Evolutionary conservation across 2,888 invertebrate species (phyloP), one percentile per base, ranked within the genome.

Genomic region (Leptopilina syphax): DNA sequence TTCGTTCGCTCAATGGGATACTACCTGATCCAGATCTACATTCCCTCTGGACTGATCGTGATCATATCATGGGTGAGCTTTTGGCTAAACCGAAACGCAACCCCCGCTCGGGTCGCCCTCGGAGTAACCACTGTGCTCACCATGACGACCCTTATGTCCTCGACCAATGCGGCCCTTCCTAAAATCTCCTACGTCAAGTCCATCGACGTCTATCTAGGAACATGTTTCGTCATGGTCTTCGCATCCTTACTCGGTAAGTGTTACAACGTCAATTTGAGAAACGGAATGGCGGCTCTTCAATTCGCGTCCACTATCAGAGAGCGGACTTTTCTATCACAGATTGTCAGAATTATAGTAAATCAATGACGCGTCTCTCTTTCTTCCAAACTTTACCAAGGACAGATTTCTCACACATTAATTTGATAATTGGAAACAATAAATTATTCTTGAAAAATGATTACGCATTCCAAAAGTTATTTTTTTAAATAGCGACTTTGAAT

Each of bases 181-280:
- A 98, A 99, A 94, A 98, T 98, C 92, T 98, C 98, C 86, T 98
- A 98, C 94, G 98, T 98, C 93, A 98, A 98, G 93, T 97, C 97
- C 89, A 98, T 98, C 93, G 98, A 98, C 93, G 98, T 98, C 89
- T 98, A 98, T 93, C 94, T 98, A 93, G 98, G 98, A 91, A 98
- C 98, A 91, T 98, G 98, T 94, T 98, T 98, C 96, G 97, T 98
- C 92, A 98, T 98, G 98, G 98, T 98, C 92, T 98, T 98, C 94
- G 98, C 98, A 89, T 98, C 98, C 93, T 94, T 99, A 92, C 94
- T 99, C 94, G 98, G 97, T 97, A 95, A 96, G 94, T 92, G 86
- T 77, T 66, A 78, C 60, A 66, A 34, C 2, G 9, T 50, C 77
- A 79, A 54, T 34, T 57, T 44, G 34, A 57, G 5, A 27, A 34